Evolutionary conservation across 2,888 invertebrate species (phyloP).

Genomic region (Heliconius aoede): DNA sequence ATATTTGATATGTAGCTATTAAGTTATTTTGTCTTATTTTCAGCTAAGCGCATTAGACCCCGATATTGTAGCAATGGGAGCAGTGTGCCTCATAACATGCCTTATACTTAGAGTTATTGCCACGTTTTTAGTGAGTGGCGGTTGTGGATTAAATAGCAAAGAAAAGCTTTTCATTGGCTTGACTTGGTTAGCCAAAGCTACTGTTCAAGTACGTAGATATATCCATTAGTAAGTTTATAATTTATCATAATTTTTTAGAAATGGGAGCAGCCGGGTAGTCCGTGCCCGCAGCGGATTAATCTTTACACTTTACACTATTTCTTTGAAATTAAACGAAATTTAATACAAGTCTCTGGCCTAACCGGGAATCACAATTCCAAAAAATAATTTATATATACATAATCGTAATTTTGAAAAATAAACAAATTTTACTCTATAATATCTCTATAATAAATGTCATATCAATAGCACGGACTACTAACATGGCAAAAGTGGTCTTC

Average conservation of each 20-base stretch:
- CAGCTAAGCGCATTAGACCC: slow-evolving; percentile 85
- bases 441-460: no score
- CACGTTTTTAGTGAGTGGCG: slow-evolving; percentile 86
- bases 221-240: neutral
- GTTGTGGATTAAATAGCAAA: slow-evolving; percentile 89
- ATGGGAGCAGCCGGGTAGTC: neutral
- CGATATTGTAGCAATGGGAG: slow-evolving; percentile 85
- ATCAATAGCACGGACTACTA: no score
- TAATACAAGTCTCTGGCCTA: no score
- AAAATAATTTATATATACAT: no score
- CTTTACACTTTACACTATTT: no score
- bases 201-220: slow-evolving; percentile 87
- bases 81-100: slow-evolving; percentile 85
- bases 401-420: no score
- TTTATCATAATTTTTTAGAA: neutral
- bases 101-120: slow-evolving; percentile 83
- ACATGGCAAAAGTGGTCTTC: no score
- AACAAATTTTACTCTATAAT: no score
- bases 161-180: slow-evolving; percentile 93
- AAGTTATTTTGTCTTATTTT: slow-evolving; percentile 37
- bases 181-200: slow-evolving; percentile 95
- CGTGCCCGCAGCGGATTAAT: no score
- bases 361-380: no score
- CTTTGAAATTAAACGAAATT: no score
- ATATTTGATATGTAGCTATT: neutral